Evolutionary conservation across 2,113 vertebrate species (phyloP), one percentile per base, ranked within the genome.

Genomic region (Mus spicilegus): DNA sequence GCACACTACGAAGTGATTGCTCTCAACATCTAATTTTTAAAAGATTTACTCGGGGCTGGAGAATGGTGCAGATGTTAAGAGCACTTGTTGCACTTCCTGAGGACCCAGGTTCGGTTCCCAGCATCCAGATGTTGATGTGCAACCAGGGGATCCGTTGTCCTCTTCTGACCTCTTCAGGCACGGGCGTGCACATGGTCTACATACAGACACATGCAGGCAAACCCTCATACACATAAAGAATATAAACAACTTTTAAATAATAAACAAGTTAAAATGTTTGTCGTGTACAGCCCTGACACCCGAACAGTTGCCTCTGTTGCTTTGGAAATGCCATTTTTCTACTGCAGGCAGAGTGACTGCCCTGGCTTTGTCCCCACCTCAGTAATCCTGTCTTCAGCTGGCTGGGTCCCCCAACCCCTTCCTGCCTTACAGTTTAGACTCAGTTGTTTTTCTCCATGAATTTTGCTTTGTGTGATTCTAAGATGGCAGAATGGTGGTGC

Each of bases 11-110:
- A 42, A 86, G 86, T 82, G 54, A 84, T 10, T 73, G 46, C 39
- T 94, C 91, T 89, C 14, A 76, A n/a, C n/a, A n/a, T 70, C 9
- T 20, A 67, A 61, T 90, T 94, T 94, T 94, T 8, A 63, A 10
- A 42, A 28, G n/a, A 17, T 17, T 63, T 3, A 1, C 63, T 7
- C 28, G 22, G 58, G 24, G 4, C 58, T 84, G 26, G 58, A 42
- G 58, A 63, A 30, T 65, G 58, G n/a, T 24, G 8, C 14, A 13
- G n/a, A 63, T 7, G 54, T 84, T 84, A 63, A 63, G 51, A 80
- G 30, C 9, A 80, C 30, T 36, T 80, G 30, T 54, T 80, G 49
- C 9, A 36, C 77, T 36, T 80, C n/a, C 56, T 42, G 56, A 84
- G 56, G 81, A 84, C 56, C 81, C 56, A 17, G 81, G 56, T 63